A percentile compares a stretch with the other conserved stretches of the same genome.
Evolutionary conservation across 2,888 invertebrate genomes (phyloP).

Genomic region (Drosophila tripunctata): DNA sequence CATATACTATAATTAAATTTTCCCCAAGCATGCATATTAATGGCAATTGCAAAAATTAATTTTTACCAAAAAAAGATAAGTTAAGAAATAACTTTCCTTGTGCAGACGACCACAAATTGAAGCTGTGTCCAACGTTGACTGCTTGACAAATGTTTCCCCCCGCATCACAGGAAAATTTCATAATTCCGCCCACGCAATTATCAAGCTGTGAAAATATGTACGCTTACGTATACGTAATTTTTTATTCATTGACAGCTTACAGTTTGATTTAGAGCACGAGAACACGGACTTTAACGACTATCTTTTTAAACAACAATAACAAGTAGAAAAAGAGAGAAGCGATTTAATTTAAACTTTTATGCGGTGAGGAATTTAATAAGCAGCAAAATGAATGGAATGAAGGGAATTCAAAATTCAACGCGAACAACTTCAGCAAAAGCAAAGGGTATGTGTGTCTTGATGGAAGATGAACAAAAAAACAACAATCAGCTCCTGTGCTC

Average conservation of each 20-base stretch:
- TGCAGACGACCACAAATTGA: conserved; percentile 38
- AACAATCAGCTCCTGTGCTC: background rate
- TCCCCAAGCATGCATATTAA: background rate
- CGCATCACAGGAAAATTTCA: background rate
- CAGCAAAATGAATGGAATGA: conserved; percentile 48
- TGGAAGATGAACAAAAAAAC: conserved; percentile 31
- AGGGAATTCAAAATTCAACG: background rate
- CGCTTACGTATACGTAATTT: conserved; percentile 65
- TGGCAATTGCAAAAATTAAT: background rate
- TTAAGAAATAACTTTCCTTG: background rate
- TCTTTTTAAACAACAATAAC: conserved; percentile 25
- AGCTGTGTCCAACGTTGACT: conserved; percentile 23
- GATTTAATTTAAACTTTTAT: conserved; percentile 65
- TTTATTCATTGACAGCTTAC: conserved; percentile 52
- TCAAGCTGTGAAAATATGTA: conserved; percentile 29
- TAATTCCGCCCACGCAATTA: conserved; percentile 1
- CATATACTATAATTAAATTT: conserved; percentile 22
- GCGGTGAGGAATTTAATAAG: conserved; percentile 58
- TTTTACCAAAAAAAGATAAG: background rate
- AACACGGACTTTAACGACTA: conserved; percentile 3
- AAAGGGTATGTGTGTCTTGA: conserved; percentile 4
- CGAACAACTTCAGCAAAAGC: background rate
- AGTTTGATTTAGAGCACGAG: conserved; percentile 19
- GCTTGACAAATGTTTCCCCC: conserved; percentile 27
- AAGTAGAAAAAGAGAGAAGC: conserved; percentile 32